A percentile compares a stretch with the other conserved stretches of the same genome.
Conservation (phyloP, 64 coral and sea anemone species). For the Trachythela sp. region DNA sequence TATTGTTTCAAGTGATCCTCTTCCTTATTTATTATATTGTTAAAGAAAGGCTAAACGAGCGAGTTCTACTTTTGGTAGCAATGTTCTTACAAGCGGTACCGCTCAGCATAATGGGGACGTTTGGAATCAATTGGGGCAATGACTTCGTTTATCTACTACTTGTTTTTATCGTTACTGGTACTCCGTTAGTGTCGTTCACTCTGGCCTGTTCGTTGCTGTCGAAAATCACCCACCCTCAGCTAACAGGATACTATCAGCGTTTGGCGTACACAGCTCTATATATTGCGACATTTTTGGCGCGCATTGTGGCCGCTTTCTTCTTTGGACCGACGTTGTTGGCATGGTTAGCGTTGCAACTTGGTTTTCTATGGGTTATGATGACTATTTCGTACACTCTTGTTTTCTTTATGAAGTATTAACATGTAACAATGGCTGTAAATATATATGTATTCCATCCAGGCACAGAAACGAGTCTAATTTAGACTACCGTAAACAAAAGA, state of each 20-base stretch:
- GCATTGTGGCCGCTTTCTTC: neutral
- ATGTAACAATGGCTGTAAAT: too few relatives aligned
- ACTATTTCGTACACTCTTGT: neutral
- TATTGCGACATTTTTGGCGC: neutral
- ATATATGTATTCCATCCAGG: too few relatives aligned
- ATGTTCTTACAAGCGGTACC: neutral
- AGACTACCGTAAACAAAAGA: too few relatives aligned
- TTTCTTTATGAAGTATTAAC: neutral
- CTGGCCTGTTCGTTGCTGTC: neutral
- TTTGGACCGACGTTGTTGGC: neutral
- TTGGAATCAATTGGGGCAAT: neutral
- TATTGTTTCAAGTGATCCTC: neutral
- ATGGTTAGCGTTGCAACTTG: neutral
- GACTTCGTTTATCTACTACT: neutral
- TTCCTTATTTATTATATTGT: neutral
- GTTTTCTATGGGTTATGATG: neutral
- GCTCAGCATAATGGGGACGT: neutral
- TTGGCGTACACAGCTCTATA: neutral
- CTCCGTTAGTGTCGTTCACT: neutral
- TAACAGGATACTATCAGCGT: neutral
- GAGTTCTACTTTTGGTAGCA: neutral
- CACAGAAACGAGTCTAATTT: too few relatives aligned
- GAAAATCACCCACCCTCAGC: neutral
- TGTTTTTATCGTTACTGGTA: neutral
- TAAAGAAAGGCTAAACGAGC: neutral